Evolutionary conservation across 2,888 invertebrate genomes (phyloP).

Genomic region (Cephus pygmeus): DNA sequence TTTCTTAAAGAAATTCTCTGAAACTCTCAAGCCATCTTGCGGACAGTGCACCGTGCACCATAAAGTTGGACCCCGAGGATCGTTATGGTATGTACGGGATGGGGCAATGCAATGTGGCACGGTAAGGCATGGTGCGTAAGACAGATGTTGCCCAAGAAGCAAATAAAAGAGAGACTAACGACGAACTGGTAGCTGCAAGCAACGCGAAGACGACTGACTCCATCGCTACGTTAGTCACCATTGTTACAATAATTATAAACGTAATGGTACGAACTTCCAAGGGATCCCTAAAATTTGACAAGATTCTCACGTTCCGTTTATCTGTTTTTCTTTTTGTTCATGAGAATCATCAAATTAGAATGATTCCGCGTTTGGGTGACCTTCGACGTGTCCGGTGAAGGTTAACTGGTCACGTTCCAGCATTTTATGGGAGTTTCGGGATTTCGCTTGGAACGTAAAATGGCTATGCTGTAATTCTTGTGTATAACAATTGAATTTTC

Average conservation of each 20-base stretch:
- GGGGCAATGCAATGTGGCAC: constrained; percentile 36
- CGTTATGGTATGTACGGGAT: constrained; percentile 34
- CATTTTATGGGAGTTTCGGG: neutral
- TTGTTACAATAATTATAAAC: neutral
- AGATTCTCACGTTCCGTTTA: neutral
- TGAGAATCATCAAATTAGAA: neutral
- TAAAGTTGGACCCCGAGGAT: constrained; percentile 44
- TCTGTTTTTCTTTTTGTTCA: neutral
- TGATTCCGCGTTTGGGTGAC: neutral
- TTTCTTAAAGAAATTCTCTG: constrained; percentile 45
- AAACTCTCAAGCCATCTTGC: constrained; percentile 36
- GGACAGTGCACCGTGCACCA: constrained; percentile 45
- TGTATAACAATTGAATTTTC: neutral
- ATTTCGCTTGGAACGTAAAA: neutral
- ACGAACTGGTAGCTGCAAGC: constrained; percentile 31
- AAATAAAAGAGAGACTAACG: constrained; percentile 36
- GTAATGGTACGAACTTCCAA: neutral
- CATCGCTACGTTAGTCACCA: neutral
- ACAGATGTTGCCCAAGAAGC: constrained; percentile 46
- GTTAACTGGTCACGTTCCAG: neutral
- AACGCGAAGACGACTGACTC: constrained; percentile 9
- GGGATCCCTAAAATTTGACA: neutral
- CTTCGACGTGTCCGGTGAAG: neutral
- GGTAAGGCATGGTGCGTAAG: constrained; percentile 39
- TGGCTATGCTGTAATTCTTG: neutral